Evolutionary conservation across 2,113 vertebrate species (phyloP), one percentile per base, ranked within the genome.

Genomic region (Cryptomyrus ogoouensis): DNA sequence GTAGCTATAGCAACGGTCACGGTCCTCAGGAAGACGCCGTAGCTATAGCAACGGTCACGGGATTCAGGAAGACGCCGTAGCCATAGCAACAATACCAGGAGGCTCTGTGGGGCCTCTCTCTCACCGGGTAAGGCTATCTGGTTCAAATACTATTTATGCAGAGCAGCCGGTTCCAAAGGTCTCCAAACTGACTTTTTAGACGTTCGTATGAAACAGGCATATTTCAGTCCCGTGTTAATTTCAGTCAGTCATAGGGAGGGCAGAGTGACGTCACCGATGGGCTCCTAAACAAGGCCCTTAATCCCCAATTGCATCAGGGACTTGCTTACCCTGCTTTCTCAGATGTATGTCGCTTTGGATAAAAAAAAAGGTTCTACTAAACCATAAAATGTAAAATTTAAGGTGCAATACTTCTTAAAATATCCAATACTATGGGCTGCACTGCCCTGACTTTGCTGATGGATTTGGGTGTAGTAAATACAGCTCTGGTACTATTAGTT

Each of bases 1-100:
- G 88, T 89, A n/a, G 70, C 27, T 80, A 89, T 89, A 80, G 88
- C 88, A 52, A 74, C 62, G 58, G 58, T 46, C 58, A 49, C 66
- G 8, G 12, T 12, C n/a, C 12, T 66, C 19, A 12, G 31, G n/a
- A 83, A 42, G 49, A 89, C 88, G 74, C 74, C 31, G 74, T 83
- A 47, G 74, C 46, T 31, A 89, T 83, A 83, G 74, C 49, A 83
- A 77, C n/a, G 44, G 66, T 49, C 66, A 10, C 27, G 2, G 12
- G 2, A 27, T 15, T 47, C n/a, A 39, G 8, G 24, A 89, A 42
- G 49, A 89, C 88, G 74, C 74, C 74, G 88, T 89, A 47, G 50
- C 52, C 49, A 89, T 89, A 83, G 74, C 88, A 83, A 89, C 88
- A 80, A 1, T 80, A 15, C 12, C 74, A 42, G 31, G 74, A 21